These are phyloP conservation scores for Cydia strobilella DNA, from an alignment of 1,140 invertebrate species.

Conservation along the genomic window DNA sequence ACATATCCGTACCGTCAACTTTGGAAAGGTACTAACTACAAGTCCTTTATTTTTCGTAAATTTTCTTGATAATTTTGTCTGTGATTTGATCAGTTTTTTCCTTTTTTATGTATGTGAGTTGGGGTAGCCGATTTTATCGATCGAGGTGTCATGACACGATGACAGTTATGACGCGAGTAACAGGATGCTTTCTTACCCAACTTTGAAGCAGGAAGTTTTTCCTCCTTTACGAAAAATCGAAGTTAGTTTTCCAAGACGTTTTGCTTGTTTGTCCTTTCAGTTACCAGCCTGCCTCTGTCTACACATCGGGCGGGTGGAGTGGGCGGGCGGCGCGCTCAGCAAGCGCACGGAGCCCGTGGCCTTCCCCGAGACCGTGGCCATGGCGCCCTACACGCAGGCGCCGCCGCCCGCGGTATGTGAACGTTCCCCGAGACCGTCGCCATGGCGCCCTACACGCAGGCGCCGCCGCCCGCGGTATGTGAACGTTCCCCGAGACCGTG, in stretches of 20 bases:
- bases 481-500: conserved; percentile 92
- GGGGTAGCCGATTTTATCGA: too few species aligned
- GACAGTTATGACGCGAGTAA: too few species aligned
- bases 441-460: conserved; percentile 92
- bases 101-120: too few species aligned
- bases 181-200: too few species aligned
- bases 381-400: conserved; percentile 88
- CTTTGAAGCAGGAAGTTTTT: too few species aligned
- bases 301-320: conserved; percentile 92
- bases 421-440: conserved; percentile 92
- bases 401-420: conserved; percentile 81
- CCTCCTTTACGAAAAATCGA: too few species aligned
- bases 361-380: conserved; percentile 91
- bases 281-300: conserved; percentile 90
- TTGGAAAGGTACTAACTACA: conserved; percentile 88
- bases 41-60: neutral
- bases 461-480: conserved; percentile 91
- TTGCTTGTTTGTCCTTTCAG: conserved; percentile 62
- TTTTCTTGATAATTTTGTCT: neutral
- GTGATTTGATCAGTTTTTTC: too few species aligned
- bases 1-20: conserved; percentile 90
- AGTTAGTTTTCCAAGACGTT: too few species aligned
- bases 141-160: too few species aligned
- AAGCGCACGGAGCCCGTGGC: conserved; percentile 93
- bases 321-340: conserved; percentile 87